Evolutionary conservation across 92 coral and sea anemone genomes (phyloP).

Genomic region (Epizoanthus stellaris): DNA sequence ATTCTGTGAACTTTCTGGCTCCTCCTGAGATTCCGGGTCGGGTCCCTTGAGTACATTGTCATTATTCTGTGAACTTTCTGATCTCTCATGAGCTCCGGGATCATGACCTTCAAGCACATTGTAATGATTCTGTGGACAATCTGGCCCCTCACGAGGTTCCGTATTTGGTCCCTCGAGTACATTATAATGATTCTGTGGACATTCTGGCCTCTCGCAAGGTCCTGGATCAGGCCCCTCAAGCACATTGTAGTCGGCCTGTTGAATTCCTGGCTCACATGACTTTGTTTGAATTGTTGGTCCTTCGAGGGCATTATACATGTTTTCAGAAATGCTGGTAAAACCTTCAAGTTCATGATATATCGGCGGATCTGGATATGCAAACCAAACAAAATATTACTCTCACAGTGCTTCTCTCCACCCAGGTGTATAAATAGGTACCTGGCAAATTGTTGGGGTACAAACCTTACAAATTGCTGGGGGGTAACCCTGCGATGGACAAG

Average conservation of each 20-base stretch:
- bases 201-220: too few species aligned
- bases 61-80: too few species aligned
- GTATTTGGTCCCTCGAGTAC: conserved; percentile 14
- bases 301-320: not conserved
- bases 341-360: not conserved
- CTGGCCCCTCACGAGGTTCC: not conserved
- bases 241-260: not conserved
- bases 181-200: not conserved
- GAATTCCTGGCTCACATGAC: not conserved
- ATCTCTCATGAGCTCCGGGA: not conserved
- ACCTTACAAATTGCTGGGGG: too few species aligned
- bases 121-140: not conserved
- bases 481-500: too few species aligned
- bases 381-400: not conserved
- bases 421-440: too few species aligned
- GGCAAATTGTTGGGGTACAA: too few species aligned
- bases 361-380: not conserved
- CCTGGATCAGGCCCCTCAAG: not conserved
- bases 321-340: not conserved
- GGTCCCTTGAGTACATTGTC: too few species aligned
- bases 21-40: too few species aligned
- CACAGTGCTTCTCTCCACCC: too few species aligned
- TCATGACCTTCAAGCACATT: conserved; percentile 27
- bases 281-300: not conserved
- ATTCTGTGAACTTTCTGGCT: too few species aligned